Evolutionary conservation across 53 echinoderm and acorn worm species (phyloP), one percentile per base, ranked within the genome.

Genomic region (Pentamera pediparva): DNA sequence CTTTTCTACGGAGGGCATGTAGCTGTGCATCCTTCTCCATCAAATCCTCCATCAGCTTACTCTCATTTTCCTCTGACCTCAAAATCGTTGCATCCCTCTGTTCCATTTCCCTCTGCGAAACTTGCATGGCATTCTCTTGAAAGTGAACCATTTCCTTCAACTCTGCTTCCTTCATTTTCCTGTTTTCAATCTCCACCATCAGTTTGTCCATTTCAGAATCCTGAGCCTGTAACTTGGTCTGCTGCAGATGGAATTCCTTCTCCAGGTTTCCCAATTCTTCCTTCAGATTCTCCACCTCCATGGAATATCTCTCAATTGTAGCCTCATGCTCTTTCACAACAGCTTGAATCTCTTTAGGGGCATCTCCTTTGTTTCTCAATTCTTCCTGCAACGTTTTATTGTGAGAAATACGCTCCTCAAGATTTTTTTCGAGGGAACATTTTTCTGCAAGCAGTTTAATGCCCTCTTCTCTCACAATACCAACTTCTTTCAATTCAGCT

Each of bases 11-110:
- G 24, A 56, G 28, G 17, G 4, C 5, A 37, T 79, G 69, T 35
- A 69, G 70, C 4, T 52, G 29, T 8, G 51, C 57, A 55, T 79
- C 65, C 37, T 79, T 69, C 29, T 69, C 55, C 37, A 53, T 54
- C 25, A 56, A 45, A 18, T 79, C 57, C 19, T n/a, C 27, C 21
- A 79, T 18, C 4, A 65, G 79, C 37, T 79, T 40, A 20, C 36
- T 33, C 28, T 65, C 63, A 37, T 35, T 65, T 26, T 52, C 45
- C 7, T 77, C 62, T 38, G 54, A 48, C n/a, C 18, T 29, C 29
- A 36, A 30, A 21, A 17, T 73, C 35, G 34, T 28, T 3, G 34
- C 15, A 1, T 29, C 37, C 21, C 32, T 19, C 2, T 20, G 36
- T 37, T 52, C 4, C 4, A 56, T 41, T 26, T 58, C 58, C 37